Conservation (phyloP, 2,888 invertebrate genomes). For the Himalopsyche tibetana region DNA sequence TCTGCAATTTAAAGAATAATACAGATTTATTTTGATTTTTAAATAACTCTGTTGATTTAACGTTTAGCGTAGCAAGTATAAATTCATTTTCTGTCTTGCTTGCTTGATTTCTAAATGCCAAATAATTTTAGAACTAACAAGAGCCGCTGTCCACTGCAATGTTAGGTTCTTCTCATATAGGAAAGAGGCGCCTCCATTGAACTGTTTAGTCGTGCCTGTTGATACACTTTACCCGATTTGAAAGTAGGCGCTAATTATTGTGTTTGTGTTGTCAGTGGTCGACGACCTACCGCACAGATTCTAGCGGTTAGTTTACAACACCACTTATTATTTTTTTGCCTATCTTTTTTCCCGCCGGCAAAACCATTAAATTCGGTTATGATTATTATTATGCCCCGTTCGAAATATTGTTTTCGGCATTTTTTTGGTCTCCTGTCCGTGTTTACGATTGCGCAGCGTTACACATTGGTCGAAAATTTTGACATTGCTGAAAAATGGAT, state of each 20-base stretch:
- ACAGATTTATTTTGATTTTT: too few relatives aligned
- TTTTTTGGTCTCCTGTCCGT: not conserved
- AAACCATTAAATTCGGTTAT: conserved; percentile 35
- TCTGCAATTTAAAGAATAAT: too few relatives aligned
- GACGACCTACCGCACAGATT: conserved; percentile 43
- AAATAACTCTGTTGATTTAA: too few relatives aligned
- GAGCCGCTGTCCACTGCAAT: not conserved
- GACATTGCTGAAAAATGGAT: not conserved
- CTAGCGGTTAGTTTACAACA: conserved; percentile 42
- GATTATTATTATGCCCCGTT: conserved; percentile 37
- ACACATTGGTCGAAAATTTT: not conserved
- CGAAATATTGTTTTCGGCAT: conserved; percentile 24
- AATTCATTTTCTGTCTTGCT: too few relatives aligned
- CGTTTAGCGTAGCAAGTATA: too few relatives aligned
- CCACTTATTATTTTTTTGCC: conserved; percentile 36
- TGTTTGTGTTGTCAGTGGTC: conserved; percentile 42
- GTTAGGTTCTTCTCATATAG: not conserved
- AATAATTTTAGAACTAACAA: not conserved
- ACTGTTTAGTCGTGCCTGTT: conserved; percentile 15
- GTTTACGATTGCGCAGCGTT: not conserved
- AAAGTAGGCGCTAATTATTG: conserved; percentile 42
- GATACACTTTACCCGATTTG: conserved; percentile 41
- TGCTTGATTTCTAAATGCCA: not conserved
- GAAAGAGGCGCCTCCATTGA: conserved; percentile 17
- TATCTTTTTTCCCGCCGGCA: conserved; percentile 29